phyloP scores from a whole-genome alignment of 1,140 invertebrate species.

The Oedothorax gibbosus region DNA sequence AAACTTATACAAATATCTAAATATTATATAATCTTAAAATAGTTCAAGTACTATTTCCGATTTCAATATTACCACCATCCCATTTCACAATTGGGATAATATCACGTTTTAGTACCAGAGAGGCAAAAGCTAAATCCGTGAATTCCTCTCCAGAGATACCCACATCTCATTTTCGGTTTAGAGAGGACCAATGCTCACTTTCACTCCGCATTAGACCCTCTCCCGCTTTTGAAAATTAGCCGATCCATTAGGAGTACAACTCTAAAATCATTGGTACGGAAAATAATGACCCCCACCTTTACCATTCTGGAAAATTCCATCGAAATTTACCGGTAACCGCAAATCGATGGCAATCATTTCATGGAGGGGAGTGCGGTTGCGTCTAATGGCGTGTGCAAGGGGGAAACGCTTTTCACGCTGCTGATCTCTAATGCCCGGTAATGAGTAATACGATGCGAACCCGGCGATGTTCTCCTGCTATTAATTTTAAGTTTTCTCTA shows the following conservation, averaged over 20 bases:
- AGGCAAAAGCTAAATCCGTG: no score
- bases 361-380: slow-evolving; percentile 6
- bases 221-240: slow-evolving; percentile 38
- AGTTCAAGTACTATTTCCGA: no score
- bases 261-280: slow-evolving; percentile 51
- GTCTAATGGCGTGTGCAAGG: slow-evolving; percentile 26
- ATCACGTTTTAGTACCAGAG: no score
- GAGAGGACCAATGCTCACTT: background rate
- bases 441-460: slow-evolving; percentile 47
- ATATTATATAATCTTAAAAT: no score
- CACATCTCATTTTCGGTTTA: slow-evolving; percentile 29
- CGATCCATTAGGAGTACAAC: slow-evolving; percentile 50
- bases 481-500: slow-evolving; percentile 50
- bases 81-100: no score
- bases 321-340: slow-evolving; percentile 15
- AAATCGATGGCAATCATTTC: slow-evolving; percentile 53
- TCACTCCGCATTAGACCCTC: slow-evolving; percentile 13
- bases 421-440: slow-evolving; percentile 48
- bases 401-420: slow-evolving; percentile 41
- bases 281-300: slow-evolving; percentile 40
- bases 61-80: no score
- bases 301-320: slow-evolving; percentile 23
- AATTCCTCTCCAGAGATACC: background rate
- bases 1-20: no score
- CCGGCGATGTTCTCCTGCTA: slow-evolving; percentile 9